Percentiles rank a stretch among this genome's conserved stretches.
Evolutionary conservation across 1,140 invertebrate genomes (phyloP).

Genomic region (Chironomus striatipennis): DNA sequence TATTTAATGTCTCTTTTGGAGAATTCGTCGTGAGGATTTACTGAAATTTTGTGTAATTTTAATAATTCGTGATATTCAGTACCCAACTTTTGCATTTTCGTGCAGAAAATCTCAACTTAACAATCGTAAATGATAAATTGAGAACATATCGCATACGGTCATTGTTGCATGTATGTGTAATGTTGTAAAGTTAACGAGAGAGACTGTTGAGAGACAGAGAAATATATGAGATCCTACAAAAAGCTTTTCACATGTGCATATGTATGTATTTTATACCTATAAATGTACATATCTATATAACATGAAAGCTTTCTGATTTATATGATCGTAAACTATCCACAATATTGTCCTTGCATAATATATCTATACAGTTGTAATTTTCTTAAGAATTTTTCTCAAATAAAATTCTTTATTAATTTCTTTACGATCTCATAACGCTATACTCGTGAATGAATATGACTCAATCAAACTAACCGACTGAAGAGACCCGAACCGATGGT

Average conservation of each 20-base stretch:
- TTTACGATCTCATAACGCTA: neutral
- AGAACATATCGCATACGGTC: neutral
- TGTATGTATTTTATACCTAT: neutral
- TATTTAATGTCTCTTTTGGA: neutral
- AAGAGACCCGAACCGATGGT: neutral
- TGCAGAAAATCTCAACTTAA: too few relatives aligned
- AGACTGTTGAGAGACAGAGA: neutral
- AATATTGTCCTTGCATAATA: slow-evolving; percentile 2
- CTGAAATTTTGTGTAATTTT: too few relatives aligned
- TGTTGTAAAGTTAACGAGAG: neutral
- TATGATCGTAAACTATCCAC: neutral
- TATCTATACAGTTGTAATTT: neutral
- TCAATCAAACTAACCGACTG: neutral
- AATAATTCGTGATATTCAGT: too few relatives aligned
- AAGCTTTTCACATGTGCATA: neutral
- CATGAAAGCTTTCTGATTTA: neutral
- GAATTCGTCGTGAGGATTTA: too few relatives aligned
- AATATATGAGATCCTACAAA: neutral
- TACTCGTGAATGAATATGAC: neutral
- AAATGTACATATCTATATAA: neutral
- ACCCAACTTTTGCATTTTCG: too few relatives aligned
- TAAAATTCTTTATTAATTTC: neutral
- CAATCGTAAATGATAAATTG: neutral
- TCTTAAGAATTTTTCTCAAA: neutral
- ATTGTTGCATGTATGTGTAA: neutral